Conservation (phyloP, 1,140 invertebrate genomes). For the Hetaerina americana region DNA sequence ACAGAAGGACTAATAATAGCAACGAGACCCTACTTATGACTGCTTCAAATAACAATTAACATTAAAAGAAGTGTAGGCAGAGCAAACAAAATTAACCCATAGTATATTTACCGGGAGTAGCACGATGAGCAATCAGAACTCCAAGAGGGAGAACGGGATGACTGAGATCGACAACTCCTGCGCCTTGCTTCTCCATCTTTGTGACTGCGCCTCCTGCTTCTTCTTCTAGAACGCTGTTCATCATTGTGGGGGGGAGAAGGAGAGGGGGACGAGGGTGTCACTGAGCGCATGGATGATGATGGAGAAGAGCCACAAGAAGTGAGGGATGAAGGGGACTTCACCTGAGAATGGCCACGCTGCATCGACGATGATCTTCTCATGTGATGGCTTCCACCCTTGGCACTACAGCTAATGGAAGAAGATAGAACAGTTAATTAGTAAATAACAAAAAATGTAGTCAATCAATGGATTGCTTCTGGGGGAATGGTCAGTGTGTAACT, state of each 20-base stretch:
- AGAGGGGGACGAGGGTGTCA: not conserved
- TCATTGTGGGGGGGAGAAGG: not conserved
- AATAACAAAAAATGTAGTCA: no score
- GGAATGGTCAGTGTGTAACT: no score
- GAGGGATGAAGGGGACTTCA: not conserved
- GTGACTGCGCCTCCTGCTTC: not conserved
- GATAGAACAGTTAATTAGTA: no score
- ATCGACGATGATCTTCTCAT: not conserved
- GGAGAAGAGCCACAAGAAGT: not conserved
- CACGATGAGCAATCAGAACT: not conserved
- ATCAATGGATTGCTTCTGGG: no score
- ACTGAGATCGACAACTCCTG: not conserved
- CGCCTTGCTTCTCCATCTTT: not conserved
- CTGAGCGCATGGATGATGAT: not conserved
- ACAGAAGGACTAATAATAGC: no score
- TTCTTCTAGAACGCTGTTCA: not conserved
- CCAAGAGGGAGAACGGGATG: not conserved
- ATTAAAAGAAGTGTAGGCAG: no score
- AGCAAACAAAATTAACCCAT: no score
- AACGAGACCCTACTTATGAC: no score
- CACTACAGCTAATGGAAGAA: not conserved
- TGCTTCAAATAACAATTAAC: no score
- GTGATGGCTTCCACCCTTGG: not conserved
- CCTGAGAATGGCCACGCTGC: not conserved
- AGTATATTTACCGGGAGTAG: not conserved